Evolutionary conservation across 2,797 vertebrate species (phyloP).

Genomic region (Chelidonichthys spinosus): DNA sequence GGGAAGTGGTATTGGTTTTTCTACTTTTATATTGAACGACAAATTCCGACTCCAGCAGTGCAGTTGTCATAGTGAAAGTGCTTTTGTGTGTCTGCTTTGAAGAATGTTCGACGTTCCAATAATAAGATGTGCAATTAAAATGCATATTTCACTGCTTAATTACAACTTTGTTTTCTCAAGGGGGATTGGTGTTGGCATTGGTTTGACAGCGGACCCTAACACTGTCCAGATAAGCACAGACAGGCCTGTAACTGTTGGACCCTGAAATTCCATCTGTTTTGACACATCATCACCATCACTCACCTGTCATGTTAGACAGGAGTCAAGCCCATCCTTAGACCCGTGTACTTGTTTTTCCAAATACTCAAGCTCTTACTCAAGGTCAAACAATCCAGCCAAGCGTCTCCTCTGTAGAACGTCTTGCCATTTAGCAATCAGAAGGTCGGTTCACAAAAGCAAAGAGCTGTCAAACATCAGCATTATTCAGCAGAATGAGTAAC

Average conservation of each 20-base stretch:
- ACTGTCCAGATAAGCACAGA: not conserved
- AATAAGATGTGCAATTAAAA: conserved; percentile 3
- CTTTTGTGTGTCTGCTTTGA: conserved; percentile 2
- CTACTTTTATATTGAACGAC: conserved; percentile 2
- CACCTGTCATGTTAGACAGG: conserved; percentile 24
- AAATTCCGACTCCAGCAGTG: not conserved
- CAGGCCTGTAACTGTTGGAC: not conserved
- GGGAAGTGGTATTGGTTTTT: not conserved
- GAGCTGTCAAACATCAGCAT: not conserved
- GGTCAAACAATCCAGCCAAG: conserved; percentile 29
- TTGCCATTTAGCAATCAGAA: not conserved
- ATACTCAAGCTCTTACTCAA: conserved; percentile 30
- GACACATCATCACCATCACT: not conserved
- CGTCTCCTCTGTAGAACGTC: not conserved
- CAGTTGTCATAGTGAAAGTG: not conserved
- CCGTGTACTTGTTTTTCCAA: not conserved
- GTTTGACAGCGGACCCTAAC: not conserved
- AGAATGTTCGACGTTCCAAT: not conserved
- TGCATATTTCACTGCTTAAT: not conserved
- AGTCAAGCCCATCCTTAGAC: conserved; percentile 11
- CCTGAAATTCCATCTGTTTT: not conserved
- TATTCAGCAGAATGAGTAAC: not conserved
- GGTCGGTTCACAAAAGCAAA: conserved; percentile 4
- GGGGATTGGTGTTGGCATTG: not conserved
- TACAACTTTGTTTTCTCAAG: conserved; percentile 1